These are phyloP conservation scores for Erythrocercus mccallii DNA, from an alignment of 2,113 vertebrate genomes.

Conservation along the genomic window DNA sequence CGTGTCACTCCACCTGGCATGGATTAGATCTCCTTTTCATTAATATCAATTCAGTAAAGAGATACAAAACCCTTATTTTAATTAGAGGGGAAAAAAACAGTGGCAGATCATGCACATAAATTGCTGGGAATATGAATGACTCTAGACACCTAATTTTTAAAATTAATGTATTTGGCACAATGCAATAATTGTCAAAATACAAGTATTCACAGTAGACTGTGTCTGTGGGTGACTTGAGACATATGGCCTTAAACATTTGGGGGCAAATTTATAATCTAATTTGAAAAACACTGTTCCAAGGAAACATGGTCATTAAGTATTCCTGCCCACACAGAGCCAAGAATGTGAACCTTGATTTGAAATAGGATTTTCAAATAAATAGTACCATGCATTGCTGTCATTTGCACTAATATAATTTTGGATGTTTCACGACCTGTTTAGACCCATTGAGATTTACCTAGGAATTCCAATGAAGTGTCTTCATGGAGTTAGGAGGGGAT, in stretches of 20 bases:
- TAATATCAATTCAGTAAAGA: constrained; percentile 38
- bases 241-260: constrained; percentile 53
- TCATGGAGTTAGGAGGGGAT: not conserved
- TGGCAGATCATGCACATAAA: not conserved
- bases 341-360: constrained; percentile 17
- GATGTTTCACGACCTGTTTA: constrained; percentile 17
- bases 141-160: constrained; percentile 40
- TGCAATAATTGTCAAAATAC: constrained; percentile 32
- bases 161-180: constrained; percentile 36
- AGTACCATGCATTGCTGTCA: not conserved
- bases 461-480: not conserved
- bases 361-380: constrained; percentile 49
- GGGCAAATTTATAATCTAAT: constrained; percentile 62
- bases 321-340: constrained; percentile 31
- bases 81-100: constrained; percentile 14
- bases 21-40: constrained; percentile 52
- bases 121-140: constrained; percentile 8
- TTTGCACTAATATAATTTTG: constrained; percentile 6
- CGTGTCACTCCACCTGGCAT: constrained; percentile 38
- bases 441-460: not conserved
- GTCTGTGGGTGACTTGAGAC: constrained; percentile 52
- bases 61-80: constrained; percentile 32
- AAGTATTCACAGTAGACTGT: constrained; percentile 5
- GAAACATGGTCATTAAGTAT: constrained; percentile 53
- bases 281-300: constrained; percentile 46